Evolutionary conservation across 1,140 invertebrate species (phyloP).

Genomic region (Trichonephila clavata): DNA sequence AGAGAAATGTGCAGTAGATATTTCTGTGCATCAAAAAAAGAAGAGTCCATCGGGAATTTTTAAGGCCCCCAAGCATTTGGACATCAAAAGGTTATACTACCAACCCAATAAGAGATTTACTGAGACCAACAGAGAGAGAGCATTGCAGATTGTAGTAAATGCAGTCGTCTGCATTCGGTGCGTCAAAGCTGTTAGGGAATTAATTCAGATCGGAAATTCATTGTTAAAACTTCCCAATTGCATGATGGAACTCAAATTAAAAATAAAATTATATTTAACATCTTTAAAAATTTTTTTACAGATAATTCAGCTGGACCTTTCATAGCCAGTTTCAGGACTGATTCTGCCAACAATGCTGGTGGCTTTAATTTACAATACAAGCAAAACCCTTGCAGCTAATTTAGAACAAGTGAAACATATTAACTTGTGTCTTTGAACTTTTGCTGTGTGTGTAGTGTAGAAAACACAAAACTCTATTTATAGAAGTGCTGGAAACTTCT

Average conservation of each 20-base stretch:
- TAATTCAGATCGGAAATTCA: not conserved
- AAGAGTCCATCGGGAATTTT: too few species aligned
- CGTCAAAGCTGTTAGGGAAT: too few species aligned
- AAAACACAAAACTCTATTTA: not conserved
- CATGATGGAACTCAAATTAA: too few species aligned
- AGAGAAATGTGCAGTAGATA: too few species aligned
- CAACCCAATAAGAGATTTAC: too few species aligned
- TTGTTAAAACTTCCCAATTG: too few species aligned
- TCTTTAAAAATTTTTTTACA: conserved; percentile 58
- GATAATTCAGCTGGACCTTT: conserved; percentile 78
- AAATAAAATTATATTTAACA: not conserved
- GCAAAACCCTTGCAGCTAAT: conserved; percentile 87
- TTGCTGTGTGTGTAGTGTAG: not conserved
- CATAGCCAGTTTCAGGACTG: conserved; percentile 76
- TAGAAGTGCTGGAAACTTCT: not conserved
- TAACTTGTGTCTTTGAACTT: not conserved
- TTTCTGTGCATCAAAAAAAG: too few species aligned
- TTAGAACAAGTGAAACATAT: not conserved
- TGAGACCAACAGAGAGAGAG: too few species aligned
- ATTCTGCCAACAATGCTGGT: conserved; percentile 82
- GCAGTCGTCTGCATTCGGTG: too few species aligned
- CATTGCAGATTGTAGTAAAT: too few species aligned
- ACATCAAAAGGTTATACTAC: too few species aligned
- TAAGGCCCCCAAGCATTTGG: too few species aligned
- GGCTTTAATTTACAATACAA: conserved; percentile 91